Conservation (phyloP, 2,888 invertebrate genomes). For the Sinodicranocentrus sp. region DNA sequence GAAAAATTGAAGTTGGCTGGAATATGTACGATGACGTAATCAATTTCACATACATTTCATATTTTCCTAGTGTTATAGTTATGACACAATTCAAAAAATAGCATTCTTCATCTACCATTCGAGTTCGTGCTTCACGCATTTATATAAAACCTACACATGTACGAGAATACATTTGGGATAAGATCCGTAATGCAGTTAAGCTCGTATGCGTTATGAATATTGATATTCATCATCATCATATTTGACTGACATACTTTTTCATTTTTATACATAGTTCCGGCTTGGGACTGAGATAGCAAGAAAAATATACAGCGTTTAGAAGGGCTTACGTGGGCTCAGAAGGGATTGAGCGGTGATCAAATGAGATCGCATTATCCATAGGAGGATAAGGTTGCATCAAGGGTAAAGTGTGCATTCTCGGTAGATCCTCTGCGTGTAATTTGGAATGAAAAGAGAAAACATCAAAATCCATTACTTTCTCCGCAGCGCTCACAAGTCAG, state of each 20-base stretch:
- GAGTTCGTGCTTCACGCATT: too few relatives aligned
- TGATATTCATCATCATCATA: conserved; percentile 35
- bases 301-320: conserved; percentile 31
- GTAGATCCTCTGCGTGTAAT: conserved; percentile 80
- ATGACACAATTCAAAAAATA: too few relatives aligned
- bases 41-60: too few relatives aligned
- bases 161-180: too few relatives aligned
- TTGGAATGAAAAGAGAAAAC: conserved; percentile 28
- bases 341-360: conserved; percentile 86
- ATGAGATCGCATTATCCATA: conserved; percentile 83
- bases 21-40: too few relatives aligned
- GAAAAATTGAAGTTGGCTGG: too few relatives aligned
- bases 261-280: background rate
- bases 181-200: conserved; percentile 14
- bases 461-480: conserved; percentile 16
- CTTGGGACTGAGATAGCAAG: background rate
- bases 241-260: conserved; percentile 38
- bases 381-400: conserved; percentile 84
- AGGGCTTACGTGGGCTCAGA: conserved; percentile 88
- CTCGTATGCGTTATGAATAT: conserved; percentile 34
- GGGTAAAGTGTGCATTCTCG: conserved; percentile 83
- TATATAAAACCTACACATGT: conserved; percentile 4
- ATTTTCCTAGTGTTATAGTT: too few relatives aligned
- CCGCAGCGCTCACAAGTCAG: background rate
- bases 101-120: too few relatives aligned